These are phyloP conservation scores for Sebastes matsubarae DNA, from an alignment of 2,797 vertebrate genomes.

Conservation along the genomic window DNA sequence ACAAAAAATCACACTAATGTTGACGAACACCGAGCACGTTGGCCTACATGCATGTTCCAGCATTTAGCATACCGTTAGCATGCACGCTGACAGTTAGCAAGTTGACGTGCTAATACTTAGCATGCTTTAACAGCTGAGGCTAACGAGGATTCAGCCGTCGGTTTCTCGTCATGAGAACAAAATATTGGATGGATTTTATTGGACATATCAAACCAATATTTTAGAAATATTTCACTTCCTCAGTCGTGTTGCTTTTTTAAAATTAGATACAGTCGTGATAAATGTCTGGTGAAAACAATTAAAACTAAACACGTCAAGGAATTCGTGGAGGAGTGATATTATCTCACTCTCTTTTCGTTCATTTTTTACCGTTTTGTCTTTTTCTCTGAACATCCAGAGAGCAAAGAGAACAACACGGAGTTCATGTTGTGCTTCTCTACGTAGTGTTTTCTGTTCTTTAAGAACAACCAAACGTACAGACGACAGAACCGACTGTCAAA, in stretches of 20 bases:
- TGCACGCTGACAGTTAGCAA: not conserved
- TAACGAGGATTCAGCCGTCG: not conserved
- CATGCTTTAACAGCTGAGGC: not conserved
- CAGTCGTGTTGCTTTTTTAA: not conserved
- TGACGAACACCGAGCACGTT: not conserved
- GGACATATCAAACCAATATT: not conserved
- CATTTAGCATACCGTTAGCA: not conserved
- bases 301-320: not conserved
- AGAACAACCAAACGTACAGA: not conserved
- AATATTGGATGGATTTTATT: no score
- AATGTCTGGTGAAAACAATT: constrained; percentile 33
- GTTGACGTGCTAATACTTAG: not conserved
- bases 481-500: not conserved
- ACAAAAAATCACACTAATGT: not conserved
- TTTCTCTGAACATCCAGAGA: not conserved
- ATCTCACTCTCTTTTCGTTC: no score
- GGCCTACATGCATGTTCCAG: not conserved
- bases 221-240: not conserved
- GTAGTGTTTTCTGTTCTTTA: not conserved
- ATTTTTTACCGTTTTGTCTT: not conserved
- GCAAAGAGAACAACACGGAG: not conserved
- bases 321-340: no score
- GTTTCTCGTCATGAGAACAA: not conserved
- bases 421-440: not conserved
- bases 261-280: not conserved